Evolutionary conservation across 2,797 vertebrate genomes (phyloP).

Genomic region (Apogon hyalosoma): DNA sequence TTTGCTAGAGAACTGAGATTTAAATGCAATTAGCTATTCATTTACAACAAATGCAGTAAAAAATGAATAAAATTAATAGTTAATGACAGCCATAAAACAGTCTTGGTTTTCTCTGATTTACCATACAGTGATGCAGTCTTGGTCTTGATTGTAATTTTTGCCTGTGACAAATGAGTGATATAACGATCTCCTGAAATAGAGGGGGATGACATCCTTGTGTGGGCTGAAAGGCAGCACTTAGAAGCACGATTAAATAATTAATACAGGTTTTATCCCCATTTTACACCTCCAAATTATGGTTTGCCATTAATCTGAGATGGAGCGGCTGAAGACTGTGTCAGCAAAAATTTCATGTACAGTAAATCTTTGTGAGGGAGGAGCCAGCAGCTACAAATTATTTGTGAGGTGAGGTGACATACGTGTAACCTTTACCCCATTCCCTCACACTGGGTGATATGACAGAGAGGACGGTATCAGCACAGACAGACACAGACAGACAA

Average conservation of each 20-base stretch:
- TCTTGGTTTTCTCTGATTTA: constrained; percentile 69
- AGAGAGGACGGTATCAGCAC: background rate
- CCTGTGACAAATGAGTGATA: constrained; percentile 80
- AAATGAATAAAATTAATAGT: constrained; percentile 63
- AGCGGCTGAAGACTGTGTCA: constrained; percentile 69
- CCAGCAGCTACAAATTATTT: constrained; percentile 62
- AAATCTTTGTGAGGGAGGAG: constrained; percentile 77
- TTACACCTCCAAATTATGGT: constrained; percentile 84
- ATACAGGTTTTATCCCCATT: constrained; percentile 84
- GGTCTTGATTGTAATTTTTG: constrained; percentile 70
- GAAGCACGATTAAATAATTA: constrained; percentile 84
- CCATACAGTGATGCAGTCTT: constrained; percentile 59
- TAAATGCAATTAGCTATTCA: constrained; percentile 66
- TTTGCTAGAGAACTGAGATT: constrained; percentile 36
- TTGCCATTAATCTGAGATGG: constrained; percentile 78
- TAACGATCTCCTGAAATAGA: constrained; percentile 77
- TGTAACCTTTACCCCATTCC: constrained; percentile 56
- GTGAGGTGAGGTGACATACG: constrained; percentile 58
- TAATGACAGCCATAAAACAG: constrained; percentile 69
- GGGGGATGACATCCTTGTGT: constrained; percentile 74
- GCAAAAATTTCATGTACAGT: constrained; percentile 76
- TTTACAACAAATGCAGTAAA: constrained; percentile 65
- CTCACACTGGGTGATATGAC: constrained; percentile 38
- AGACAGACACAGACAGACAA: background rate
- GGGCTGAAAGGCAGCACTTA: constrained; percentile 85